phyloP scores from a whole-genome alignment of 23 tunicate species.

The Aplidium turbinatum region DNA sequence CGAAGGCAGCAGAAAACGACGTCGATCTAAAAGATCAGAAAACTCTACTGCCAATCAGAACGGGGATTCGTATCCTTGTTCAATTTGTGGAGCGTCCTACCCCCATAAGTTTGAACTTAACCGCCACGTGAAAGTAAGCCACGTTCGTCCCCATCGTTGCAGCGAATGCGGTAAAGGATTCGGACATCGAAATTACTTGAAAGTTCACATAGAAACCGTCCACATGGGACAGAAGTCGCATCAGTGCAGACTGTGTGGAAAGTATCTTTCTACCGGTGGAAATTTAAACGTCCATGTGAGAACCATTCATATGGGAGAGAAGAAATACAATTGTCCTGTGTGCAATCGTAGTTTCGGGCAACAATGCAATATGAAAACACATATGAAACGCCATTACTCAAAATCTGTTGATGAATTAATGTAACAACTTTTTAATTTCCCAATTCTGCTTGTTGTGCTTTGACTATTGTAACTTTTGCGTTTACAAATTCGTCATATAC shows the following conservation, averaged over 20 bases:
- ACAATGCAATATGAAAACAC: conserved; percentile 98
- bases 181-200: conserved; percentile 89
- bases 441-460: no score
- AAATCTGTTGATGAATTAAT: conserved; percentile 55
- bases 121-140: conserved; percentile 96
- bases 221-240: conserved; percentile 84
- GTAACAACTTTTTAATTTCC: no score
- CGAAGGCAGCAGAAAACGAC: no score
- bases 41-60: not conserved
- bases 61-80: conserved; percentile 52
- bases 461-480: no score
- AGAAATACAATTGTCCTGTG: conserved; percentile 88
- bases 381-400: conserved; percentile 83
- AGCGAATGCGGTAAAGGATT: conserved; percentile 89
- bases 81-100: conserved; percentile 77
- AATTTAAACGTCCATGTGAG: conserved; percentile 93
- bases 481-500: no score
- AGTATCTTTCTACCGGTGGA: conserved; percentile 89
- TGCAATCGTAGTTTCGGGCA: conserved; percentile 96
- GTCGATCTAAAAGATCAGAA: conserved; percentile 17
- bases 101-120: conserved; percentile 91
- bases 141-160: conserved; percentile 88
- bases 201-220: conserved; percentile 93
- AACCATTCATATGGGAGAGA: conserved; percentile 94
- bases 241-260: conserved; percentile 87